Conservation (phyloP, 2,113 vertebrate genomes). For the Grammomys surdaster region DNA sequence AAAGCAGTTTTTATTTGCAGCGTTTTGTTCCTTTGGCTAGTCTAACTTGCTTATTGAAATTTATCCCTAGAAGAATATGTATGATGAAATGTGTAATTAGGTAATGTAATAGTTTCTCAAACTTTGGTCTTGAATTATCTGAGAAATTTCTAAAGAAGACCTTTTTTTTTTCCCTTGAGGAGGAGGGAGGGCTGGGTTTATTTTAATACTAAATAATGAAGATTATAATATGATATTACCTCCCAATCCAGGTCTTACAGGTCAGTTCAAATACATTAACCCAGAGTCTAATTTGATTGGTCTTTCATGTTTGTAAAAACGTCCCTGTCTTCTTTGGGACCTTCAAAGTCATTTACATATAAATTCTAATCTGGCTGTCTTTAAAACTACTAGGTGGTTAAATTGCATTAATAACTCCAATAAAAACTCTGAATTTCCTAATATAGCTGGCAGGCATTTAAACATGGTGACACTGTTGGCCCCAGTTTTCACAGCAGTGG, state of each 20-base stretch:
- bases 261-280: not conserved
- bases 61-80: conserved; percentile 62
- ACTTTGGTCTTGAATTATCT: conserved; percentile 64
- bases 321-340: conserved; percentile 30
- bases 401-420: conserved; percentile 54
- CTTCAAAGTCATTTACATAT: conserved; percentile 53
- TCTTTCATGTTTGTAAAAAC: conserved; percentile 54
- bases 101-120: conserved; percentile 61
- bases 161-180: conserved; percentile 32
- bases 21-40: conserved; percentile 66
- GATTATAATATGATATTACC: not conserved
- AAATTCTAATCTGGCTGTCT: conserved; percentile 54
- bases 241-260: not conserved
- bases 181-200: conserved; percentile 46
- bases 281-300: conserved; percentile 21
- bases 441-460: conserved; percentile 55
- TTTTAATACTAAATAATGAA: conserved; percentile 56
- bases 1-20: conserved; percentile 59
- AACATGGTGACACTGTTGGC: conserved; percentile 64
- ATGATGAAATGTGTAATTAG: conserved; percentile 67
- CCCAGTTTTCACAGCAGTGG: not conserved
- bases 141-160: conserved; percentile 58
- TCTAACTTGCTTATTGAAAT: conserved; percentile 67
- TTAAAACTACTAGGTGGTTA: conserved; percentile 74
- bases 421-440: conserved; percentile 69